Base-by-base conservation (phyloP, 2,888 invertebrate genomes). In the Sesamia inferens region DNA sequence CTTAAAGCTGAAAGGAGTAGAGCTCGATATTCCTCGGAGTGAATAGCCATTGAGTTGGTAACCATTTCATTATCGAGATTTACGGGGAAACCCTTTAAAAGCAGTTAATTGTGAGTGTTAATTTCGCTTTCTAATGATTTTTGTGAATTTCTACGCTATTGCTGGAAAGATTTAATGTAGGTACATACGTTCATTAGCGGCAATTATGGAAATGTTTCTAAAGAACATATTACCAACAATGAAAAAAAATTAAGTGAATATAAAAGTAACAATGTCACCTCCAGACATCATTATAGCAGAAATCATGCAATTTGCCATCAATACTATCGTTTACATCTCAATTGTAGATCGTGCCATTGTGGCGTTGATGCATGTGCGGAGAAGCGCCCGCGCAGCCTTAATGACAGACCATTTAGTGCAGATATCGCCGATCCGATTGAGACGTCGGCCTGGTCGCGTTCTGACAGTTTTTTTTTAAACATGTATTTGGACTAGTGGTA, bases 41-140 rank as follows among this genome's bases (percentile, higher is more conserved):
- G 54, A n/a, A 54, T 16, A 63, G 73, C 78, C 81, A 82, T 81
- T 88, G 90, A 90, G 84, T 90, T 90, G 88, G 90, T 89, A 87
- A 90, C 90, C 90, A 90, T 92, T 93, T 92, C 93, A 94, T 94
- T 94, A 94, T 94, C 93, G 92, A 94, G 94, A 94, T 94, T 93
- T 93, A 93, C 93, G 92, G 93, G 93, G 92, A 93, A 93, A 93
- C 93, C 95, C 94, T 94, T 94, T 93, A 92, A 92, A 92, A 91
- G 91, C 90, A 87, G 92, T 93, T 95, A 94, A 95, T 95, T 95
- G 92, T 91, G 76, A 89, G 87, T 86, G 90, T 88, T 90, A 90
- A 92, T 92, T 93, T 92, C 87, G 85, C 92, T 93, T 92, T 93
- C 93, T 91, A 92, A 91, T 88, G 90, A 89, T 91, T 92, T 92